These are phyloP conservation scores for Chiridota heheva DNA, from an alignment of 35 echinoderm and acorn worm genomes.

Conservation along the genomic window DNA sequence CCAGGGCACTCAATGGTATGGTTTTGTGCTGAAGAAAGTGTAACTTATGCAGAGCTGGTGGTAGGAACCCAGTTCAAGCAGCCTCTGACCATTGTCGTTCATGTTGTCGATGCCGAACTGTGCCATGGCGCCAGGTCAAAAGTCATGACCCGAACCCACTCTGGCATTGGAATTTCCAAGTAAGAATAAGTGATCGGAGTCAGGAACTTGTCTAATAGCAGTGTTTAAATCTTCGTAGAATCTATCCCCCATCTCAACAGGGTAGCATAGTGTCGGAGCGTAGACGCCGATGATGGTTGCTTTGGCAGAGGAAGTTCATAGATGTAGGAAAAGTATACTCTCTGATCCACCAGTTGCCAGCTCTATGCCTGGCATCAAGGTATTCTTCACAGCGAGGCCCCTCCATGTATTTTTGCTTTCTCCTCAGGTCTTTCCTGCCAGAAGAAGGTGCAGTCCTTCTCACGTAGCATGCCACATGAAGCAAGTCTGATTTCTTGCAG, in stretches of 20 bases:
- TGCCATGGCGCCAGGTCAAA: constrained; percentile 12
- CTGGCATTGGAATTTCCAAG: constrained; percentile 46
- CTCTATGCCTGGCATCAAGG: not conserved
- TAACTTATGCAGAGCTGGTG: constrained; percentile 34
- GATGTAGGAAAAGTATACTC: not conserved
- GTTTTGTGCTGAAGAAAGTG: constrained; percentile 38
- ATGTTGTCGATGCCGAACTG: constrained; percentile 2
- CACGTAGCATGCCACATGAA: not conserved
- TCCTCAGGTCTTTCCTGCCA: not conserved
- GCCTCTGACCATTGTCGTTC: constrained; percentile 45
- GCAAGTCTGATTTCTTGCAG: constrained; percentile 39
- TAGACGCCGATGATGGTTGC: constrained; percentile 18
- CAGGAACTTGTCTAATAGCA: not conserved
- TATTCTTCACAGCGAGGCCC: constrained; percentile 11
- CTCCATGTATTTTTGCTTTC: not conserved
- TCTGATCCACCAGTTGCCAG: not conserved
- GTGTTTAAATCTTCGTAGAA: constrained; percentile 16
- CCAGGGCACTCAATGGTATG: constrained; percentile 30
- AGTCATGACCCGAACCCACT: constrained; percentile 8
- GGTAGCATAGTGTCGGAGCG: constrained; percentile 3
- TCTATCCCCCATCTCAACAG: not conserved
- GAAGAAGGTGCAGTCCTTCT: constrained; percentile 39
- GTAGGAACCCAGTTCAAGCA: constrained; percentile 42
- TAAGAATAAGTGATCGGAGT: not conserved
- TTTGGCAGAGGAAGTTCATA: not conserved